Conservation (phyloP, 1,140 invertebrate species). For the Drosophila truncata region DNA sequence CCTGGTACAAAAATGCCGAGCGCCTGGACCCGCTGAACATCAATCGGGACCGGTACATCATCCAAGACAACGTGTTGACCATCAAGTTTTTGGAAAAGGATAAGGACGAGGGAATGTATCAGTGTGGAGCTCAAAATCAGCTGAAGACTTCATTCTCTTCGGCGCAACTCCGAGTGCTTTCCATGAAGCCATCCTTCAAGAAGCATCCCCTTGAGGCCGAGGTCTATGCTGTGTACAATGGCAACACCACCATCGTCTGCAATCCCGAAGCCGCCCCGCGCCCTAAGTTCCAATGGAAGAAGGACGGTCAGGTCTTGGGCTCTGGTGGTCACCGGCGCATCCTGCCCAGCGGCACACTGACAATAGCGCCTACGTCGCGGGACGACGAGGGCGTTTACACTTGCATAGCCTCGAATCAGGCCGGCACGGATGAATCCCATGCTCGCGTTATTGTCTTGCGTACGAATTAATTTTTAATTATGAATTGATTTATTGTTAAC, state of each 20-base stretch:
- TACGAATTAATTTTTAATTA: constrained; percentile 84
- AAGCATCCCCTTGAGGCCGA: constrained; percentile 95
- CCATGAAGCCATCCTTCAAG: constrained; percentile 95
- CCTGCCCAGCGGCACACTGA: constrained; percentile 92
- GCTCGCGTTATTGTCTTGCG: constrained; percentile 94
- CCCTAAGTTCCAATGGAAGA: constrained; percentile 96
- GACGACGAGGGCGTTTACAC: constrained; percentile 96
- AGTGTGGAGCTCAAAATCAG: constrained; percentile 96
- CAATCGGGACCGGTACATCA: constrained; percentile 91
- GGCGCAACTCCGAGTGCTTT: constrained; percentile 94
- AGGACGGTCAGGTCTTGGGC: constrained; percentile 93
- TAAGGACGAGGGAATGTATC: constrained; percentile 97
- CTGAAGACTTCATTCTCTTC: constrained; percentile 94
- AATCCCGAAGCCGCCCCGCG: constrained; percentile 97
- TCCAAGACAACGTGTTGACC: constrained; percentile 95
- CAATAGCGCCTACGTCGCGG: constrained; percentile 94
- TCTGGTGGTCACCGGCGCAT: constrained; percentile 92
- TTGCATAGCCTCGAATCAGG: constrained; percentile 94
- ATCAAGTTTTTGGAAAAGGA: constrained; percentile 92
- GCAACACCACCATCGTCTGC: constrained; percentile 96
- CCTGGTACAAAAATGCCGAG: constrained; percentile 95
- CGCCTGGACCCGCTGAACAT: constrained; percentile 89
- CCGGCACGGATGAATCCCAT: constrained; percentile 92
- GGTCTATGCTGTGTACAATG: constrained; percentile 95
- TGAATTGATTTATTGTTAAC: not conserved